Conservation (phyloP, 2,888 invertebrate species). For the Masnerella sp. region DNA sequence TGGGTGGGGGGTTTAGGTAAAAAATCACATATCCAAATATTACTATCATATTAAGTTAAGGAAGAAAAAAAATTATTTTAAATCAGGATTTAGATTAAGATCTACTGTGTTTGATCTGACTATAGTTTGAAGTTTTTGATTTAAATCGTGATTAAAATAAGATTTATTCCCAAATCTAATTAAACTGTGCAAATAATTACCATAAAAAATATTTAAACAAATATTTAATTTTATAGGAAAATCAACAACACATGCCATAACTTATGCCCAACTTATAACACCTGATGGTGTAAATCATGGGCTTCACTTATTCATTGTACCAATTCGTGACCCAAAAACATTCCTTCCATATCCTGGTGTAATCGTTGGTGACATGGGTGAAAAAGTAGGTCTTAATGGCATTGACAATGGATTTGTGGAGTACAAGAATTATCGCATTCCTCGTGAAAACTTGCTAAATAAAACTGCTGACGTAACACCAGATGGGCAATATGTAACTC, state of each 20-base stretch:
- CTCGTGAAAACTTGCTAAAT: slow-evolving; percentile 89
- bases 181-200: too few species aligned
- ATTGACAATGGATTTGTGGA: slow-evolving; percentile 94
- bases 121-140: not conserved
- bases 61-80: too few species aligned
- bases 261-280: slow-evolving; percentile 92
- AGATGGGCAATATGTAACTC: slow-evolving; percentile 88
- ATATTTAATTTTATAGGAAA: slow-evolving; percentile 73
- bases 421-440: slow-evolving; percentile 89
- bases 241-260: slow-evolving; percentile 90
- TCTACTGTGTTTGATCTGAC: not conserved
- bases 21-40: not conserved
- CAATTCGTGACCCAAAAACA: slow-evolving; percentile 87
- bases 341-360: slow-evolving; percentile 87
- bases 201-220: too few species aligned
- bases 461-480: slow-evolving; percentile 91
- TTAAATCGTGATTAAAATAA: not conserved
- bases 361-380: slow-evolving; percentile 93
- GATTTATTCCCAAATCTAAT: not conserved
- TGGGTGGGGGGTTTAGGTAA: slow-evolving; percentile 95
- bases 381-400: slow-evolving; percentile 94
- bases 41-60: not conserved
- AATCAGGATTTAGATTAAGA: too few species aligned
- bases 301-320: slow-evolving; percentile 92
- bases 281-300: slow-evolving; percentile 89